Percentiles rank a stretch among this genome's conserved stretches.
Conservation (phyloP, 2,888 invertebrate genomes). For the Bombylius discolor region DNA sequence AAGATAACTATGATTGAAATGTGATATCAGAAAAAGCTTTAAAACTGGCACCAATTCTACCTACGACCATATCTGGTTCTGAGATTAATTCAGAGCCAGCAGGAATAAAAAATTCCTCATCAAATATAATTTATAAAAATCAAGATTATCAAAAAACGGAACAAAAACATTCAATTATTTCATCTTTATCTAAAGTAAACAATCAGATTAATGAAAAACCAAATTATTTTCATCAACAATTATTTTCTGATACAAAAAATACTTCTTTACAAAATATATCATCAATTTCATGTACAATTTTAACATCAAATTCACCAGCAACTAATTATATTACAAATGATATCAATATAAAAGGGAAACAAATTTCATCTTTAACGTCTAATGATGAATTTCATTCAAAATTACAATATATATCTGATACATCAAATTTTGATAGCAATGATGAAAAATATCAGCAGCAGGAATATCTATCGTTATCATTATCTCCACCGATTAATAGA, state of each 20-base stretch:
- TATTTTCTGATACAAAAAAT: background rate
- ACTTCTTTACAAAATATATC: too few relatives aligned
- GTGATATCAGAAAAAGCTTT: slow-evolving; percentile 1
- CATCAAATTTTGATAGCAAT: slow-evolving; percentile 17
- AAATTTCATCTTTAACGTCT: background rate
- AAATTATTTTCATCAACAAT: background rate
- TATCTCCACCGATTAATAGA: slow-evolving; percentile 36
- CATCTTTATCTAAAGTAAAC: too few relatives aligned
- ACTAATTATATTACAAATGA: too few relatives aligned
- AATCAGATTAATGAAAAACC: background rate
- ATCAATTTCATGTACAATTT: too few relatives aligned
- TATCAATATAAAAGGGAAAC: too few relatives aligned
- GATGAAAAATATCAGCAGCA: slow-evolving; percentile 34
- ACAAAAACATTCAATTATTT: background rate
- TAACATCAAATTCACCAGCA: too few relatives aligned
- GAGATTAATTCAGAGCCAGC: slow-evolving; percentile 17
- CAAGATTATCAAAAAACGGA: background rate
- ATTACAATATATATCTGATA: background rate
- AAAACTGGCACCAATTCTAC: slow-evolving; percentile 35
- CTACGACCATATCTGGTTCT: slow-evolving; percentile 27
- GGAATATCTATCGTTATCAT: slow-evolving; percentile 34
- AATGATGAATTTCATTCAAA: background rate
- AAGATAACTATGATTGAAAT: too few relatives aligned
- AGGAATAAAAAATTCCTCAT: slow-evolving; percentile 9
- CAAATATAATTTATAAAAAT: slow-evolving; percentile 12